Conservation (phyloP, 2,888 invertebrate species). For the Rhagophthalmus giganteus region DNA sequence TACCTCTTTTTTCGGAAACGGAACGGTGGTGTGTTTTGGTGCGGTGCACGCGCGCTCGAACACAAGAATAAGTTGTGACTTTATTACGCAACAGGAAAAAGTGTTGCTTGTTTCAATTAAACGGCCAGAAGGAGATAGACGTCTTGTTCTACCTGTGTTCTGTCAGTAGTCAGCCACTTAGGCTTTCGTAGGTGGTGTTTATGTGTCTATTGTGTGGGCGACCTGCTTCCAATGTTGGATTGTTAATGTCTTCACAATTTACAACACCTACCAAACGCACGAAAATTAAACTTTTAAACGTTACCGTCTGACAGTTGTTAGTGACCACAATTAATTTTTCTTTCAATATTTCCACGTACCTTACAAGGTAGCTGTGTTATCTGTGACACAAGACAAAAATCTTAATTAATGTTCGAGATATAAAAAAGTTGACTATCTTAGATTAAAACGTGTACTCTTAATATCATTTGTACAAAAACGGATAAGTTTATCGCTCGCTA, state of each 20-base stretch:
- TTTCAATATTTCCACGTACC: background rate
- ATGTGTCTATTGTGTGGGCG: constrained; percentile 43
- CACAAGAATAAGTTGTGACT: constrained; percentile 6
- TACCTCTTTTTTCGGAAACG: constrained; percentile 19
- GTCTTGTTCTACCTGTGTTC: constrained; percentile 29
- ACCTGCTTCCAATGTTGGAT: constrained; percentile 29
- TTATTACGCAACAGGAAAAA: constrained; percentile 11
- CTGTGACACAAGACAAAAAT: background rate
- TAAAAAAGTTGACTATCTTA: too few relatives aligned
- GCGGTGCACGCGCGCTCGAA: too few relatives aligned
- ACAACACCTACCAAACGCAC: constrained; percentile 7
- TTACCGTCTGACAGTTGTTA: constrained; percentile 1
- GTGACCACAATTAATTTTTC: background rate
- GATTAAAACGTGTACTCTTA: too few relatives aligned
- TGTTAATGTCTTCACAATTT: constrained; percentile 19
- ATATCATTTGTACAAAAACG: too few relatives aligned
- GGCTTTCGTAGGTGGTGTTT: constrained; percentile 42
- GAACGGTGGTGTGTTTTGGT: constrained; percentile 12
- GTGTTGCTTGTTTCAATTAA: constrained; percentile 16
- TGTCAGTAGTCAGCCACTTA: constrained; percentile 41
- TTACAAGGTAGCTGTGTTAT: background rate
- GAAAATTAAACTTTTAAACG: constrained; percentile 5
- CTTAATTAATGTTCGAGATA: background rate
- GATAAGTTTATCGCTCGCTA: too few relatives aligned
- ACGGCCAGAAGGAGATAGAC: constrained; percentile 17